Conservation (phyloP, 1,140 invertebrate species). For the Phymorhynchus buccinoides region DNA sequence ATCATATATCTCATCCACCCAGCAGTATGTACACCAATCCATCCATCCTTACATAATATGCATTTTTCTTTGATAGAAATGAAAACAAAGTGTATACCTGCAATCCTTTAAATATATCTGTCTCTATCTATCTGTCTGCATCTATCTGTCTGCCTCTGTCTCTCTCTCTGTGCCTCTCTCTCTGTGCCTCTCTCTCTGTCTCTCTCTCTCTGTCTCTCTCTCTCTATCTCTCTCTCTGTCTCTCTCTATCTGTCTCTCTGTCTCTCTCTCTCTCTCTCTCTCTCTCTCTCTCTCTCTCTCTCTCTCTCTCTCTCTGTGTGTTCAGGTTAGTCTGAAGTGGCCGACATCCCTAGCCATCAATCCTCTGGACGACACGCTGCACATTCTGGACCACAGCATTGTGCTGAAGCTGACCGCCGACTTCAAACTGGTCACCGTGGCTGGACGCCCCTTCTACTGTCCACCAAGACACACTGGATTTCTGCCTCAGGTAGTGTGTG, state of each 20-base stretch:
- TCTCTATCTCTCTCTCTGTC: too few relatives aligned
- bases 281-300: not conserved
- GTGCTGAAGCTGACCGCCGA: slow-evolving; percentile 92
- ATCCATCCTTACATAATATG: too few relatives aligned
- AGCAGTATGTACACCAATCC: too few relatives aligned
- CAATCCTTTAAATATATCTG: too few relatives aligned
- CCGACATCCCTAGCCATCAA: slow-evolving; percentile 94
- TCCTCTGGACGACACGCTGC: slow-evolving; percentile 92
- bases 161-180: not conserved
- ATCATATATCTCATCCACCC: too few relatives aligned
- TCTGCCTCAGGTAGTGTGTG: slow-evolving; percentile 41
- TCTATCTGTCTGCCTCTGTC: not conserved
- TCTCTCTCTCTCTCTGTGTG: not conserved
- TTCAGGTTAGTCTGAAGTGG: slow-evolving; percentile 89
- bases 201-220: too few relatives aligned
- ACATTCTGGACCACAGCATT: slow-evolving; percentile 97
- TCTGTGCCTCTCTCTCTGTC: too few relatives aligned
- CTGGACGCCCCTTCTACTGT: slow-evolving; percentile 92
- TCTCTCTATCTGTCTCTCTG: too few relatives aligned
- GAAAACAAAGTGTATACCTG: too few relatives aligned
- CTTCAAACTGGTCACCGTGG: slow-evolving; percentile 90
- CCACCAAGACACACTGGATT: slow-evolving; percentile 78
- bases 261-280: too few relatives aligned
- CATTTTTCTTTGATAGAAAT: too few relatives aligned
- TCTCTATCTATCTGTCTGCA: not conserved